phyloP scores from a whole-genome alignment of 2,797 vertebrate species.

The Pipistrellus kuhlii region DNA sequence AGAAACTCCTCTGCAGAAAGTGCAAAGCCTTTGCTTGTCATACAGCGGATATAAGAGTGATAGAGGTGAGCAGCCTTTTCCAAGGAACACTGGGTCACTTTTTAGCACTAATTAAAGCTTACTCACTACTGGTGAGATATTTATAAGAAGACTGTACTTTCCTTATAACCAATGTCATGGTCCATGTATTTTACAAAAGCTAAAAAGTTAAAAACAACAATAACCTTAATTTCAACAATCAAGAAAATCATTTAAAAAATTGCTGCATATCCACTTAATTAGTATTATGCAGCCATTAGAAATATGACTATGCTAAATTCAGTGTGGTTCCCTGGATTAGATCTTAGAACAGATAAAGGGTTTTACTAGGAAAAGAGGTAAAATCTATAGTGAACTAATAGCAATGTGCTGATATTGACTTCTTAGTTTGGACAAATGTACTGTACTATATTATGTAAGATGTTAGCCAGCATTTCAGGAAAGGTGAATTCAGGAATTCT shows the following conservation, averaged over 20 bases:
- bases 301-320: not conserved
- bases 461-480: not conserved
- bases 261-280: not conserved
- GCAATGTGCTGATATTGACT: not conserved
- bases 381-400: not conserved
- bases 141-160: slow-evolving; percentile 25
- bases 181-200: not conserved
- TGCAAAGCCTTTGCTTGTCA: slow-evolving; percentile 86
- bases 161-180: not conserved
- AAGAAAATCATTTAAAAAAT: not conserved
- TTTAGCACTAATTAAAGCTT: not conserved
- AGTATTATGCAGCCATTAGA: not conserved
- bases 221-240: not conserved
- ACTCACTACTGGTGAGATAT: not conserved
- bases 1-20: slow-evolving; percentile 84
- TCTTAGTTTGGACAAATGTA: slow-evolving; percentile 12
- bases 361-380: not conserved
- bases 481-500: not conserved
- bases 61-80: slow-evolving; percentile 82
- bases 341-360: slow-evolving; percentile 6
- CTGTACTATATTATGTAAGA: not conserved
- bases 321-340: not conserved
- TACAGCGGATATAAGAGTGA: slow-evolving; percentile 84
- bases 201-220: not conserved
- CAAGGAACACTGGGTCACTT: not conserved